Conservation (phyloP, 53 echinoderm and acorn worm genomes). For the Zoroaster sp. region DNA sequence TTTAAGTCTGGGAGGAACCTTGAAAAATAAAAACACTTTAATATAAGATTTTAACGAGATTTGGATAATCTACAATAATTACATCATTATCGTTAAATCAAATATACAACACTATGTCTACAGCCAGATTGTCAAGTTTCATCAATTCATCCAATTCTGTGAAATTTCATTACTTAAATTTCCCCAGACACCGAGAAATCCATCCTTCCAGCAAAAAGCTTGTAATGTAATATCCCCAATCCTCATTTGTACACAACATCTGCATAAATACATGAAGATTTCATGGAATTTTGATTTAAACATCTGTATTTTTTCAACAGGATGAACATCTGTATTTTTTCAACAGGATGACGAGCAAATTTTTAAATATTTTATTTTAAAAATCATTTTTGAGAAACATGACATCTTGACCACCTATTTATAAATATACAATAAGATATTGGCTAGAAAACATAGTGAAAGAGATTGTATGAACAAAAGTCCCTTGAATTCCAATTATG, state of each 20-base stretch:
- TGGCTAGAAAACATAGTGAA: not conserved
- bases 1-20: not conserved
- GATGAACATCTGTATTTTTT: not conserved
- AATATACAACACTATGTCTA: not conserved
- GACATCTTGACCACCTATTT: not conserved
- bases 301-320: not conserved
- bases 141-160: not conserved
- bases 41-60: not conserved
- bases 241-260: no score
- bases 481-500: not conserved
- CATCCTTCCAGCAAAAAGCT: no score
- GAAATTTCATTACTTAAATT: no score
- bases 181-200: no score
- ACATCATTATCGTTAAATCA: no score
- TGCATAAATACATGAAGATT: no score
- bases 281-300: not conserved
- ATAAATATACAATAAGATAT: not conserved
- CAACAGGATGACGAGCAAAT: not conserved
- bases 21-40: not conserved
- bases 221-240: no score
- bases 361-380: no score
- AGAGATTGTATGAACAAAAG: conserved; percentile 6
- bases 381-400: no score
- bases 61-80: not conserved
- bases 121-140: not conserved